A percentile compares a stretch with the other conserved stretches of the same genome.
Evolutionary conservation across 2,797 vertebrate species (phyloP).

Genomic region (Darevskia nairensis): DNA sequence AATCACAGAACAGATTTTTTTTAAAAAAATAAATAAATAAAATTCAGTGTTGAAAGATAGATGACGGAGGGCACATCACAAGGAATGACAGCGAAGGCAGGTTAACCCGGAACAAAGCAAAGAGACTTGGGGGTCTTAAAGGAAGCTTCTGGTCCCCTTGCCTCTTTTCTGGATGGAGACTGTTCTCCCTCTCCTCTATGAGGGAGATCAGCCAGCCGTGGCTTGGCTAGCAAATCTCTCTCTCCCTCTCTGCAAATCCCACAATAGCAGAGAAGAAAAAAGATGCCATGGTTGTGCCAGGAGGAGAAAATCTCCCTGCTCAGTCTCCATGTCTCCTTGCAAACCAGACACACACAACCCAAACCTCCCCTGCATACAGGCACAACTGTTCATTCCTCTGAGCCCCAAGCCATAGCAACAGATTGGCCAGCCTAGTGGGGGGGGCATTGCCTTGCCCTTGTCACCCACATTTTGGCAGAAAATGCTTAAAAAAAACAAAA

Average conservation of each 20-base stretch:
- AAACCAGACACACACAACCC: neutral
- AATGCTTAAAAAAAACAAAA: too few species aligned
- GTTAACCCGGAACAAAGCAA: neutral
- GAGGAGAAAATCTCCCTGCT: constrained; percentile 1
- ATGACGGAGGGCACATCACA: neutral
- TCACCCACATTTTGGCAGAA: neutral
- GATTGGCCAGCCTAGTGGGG: neutral
- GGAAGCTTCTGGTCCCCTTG: neutral
- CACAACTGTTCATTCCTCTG: neutral
- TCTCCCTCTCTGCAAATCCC: neutral
- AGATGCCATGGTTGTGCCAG: neutral
- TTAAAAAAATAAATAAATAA: neutral
- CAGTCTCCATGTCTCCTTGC: constrained; percentile 8
- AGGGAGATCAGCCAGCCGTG: neutral
- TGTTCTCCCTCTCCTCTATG: neutral
- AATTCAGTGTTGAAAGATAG: too few species aligned
- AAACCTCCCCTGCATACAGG: neutral
- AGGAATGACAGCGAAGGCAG: neutral
- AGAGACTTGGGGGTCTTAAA: neutral
- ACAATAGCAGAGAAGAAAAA: constrained; percentile 18
- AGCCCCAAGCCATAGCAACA: neutral
- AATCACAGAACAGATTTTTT: neutral
- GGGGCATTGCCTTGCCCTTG: neutral
- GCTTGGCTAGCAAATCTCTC: neutral
- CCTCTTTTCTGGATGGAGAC: neutral